A percentile compares a stretch with the other conserved stretches of the same genome.
These are phyloP conservation scores for Eublepharis macularius DNA, from an alignment of 2,113 vertebrate genomes.

Conservation along the genomic window DNA sequence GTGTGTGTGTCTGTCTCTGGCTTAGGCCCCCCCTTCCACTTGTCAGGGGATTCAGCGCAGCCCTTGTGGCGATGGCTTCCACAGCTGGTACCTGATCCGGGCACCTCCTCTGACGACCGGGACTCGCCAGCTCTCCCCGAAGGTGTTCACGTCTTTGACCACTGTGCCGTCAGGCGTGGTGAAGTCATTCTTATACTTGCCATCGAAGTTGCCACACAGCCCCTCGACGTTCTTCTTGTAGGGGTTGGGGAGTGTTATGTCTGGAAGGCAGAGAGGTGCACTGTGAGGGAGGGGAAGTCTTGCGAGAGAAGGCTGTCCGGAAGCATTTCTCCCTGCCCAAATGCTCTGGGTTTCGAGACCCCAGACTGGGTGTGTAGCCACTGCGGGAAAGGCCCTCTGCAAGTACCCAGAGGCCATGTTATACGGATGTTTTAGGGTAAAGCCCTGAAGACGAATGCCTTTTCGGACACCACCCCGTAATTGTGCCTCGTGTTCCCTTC, in stretches of 20 bases:
- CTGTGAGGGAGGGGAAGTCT: neutral
- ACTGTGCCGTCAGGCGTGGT: slow-evolving; percentile 73
- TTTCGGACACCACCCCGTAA: no score
- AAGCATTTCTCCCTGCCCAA: no score
- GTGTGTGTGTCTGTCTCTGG: no score
- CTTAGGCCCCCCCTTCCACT: neutral
- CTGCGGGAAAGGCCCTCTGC: neutral
- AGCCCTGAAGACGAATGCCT: neutral
- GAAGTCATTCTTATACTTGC: slow-evolving; percentile 72
- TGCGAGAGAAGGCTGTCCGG: no score
- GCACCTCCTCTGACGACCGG: slow-evolving; percentile 33
- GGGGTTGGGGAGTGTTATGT: slow-evolving; percentile 75
- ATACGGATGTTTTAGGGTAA: neutral
- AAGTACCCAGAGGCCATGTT: neutral
- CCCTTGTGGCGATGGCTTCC: neutral
- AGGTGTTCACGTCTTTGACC: slow-evolving; percentile 63
- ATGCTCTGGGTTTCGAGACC: no score
- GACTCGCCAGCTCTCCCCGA: slow-evolving; percentile 84
- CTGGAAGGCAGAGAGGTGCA: slow-evolving; percentile 53
- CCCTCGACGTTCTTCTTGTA: slow-evolving; percentile 77
- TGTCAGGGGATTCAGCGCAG: neutral
- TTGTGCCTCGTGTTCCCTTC: no score
- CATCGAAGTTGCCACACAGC: slow-evolving; percentile 84
- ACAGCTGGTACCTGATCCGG: slow-evolving; percentile 59
- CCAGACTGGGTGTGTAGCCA: no score